These are phyloP conservation scores for Ephialtes manifestator DNA, from an alignment of 2,888 invertebrate genomes.

Conservation along the genomic window DNA sequence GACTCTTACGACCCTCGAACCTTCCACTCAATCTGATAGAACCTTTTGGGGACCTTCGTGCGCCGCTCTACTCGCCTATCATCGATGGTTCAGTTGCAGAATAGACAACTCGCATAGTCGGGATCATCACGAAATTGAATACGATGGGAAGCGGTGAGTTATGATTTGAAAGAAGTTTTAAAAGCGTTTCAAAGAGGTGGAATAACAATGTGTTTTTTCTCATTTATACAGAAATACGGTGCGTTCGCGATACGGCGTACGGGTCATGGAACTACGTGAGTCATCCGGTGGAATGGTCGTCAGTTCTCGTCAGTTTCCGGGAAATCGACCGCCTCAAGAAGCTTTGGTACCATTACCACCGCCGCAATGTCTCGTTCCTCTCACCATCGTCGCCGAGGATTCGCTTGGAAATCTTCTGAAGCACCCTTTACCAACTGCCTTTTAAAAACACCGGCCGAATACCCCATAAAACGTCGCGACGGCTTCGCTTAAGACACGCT, in stretches of 20 bases:
- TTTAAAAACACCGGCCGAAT: constrained; percentile 81
- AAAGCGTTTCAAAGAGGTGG: background rate
- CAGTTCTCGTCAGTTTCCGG: constrained; percentile 82
- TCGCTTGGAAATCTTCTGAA: constrained; percentile 90
- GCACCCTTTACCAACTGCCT: constrained; percentile 87
- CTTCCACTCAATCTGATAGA: constrained; percentile 77
- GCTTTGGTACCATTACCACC: constrained; percentile 82
- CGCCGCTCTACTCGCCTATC: constrained; percentile 83
- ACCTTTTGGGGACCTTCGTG: constrained; percentile 84
- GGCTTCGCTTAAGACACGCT: constrained; percentile 49
- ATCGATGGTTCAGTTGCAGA: constrained; percentile 86
- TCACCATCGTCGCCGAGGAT: constrained; percentile 90
- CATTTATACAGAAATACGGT: constrained; percentile 80
- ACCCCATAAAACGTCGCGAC: constrained; percentile 33
- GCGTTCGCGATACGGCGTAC: constrained; percentile 82
- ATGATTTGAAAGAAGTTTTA: too few relatives aligned
- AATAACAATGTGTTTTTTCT: constrained; percentile 7
- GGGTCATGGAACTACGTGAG: constrained; percentile 83
- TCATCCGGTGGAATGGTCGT: constrained; percentile 83
- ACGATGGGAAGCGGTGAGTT: constrained; percentile 82
- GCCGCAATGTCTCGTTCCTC: constrained; percentile 80
- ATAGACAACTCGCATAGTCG: constrained; percentile 78
- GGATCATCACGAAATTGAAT: constrained; percentile 77
- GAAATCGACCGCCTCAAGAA: constrained; percentile 81
- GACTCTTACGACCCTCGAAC: constrained; percentile 72